These are phyloP conservation scores for Cavia porcellus DNA, from an alignment of 2,113 vertebrate genomes.

Conservation along the genomic window DNA sequence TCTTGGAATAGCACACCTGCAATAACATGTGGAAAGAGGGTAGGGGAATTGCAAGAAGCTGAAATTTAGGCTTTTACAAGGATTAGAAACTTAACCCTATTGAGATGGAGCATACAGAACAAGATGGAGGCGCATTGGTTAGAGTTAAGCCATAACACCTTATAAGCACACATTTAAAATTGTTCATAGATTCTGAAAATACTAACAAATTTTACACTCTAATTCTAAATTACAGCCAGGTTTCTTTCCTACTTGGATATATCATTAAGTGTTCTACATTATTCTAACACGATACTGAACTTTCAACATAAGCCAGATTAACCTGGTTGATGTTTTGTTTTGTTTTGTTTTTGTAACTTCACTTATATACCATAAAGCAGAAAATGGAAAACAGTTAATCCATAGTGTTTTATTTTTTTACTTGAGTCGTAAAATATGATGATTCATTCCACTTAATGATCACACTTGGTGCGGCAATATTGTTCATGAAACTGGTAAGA, in stretches of 20 bases:
- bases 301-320: background rate
- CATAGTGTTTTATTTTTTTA: background rate
- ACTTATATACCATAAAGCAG: background rate
- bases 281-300: background rate
- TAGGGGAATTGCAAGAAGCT: no score
- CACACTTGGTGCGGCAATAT: background rate
- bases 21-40: no score
- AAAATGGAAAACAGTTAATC: background rate
- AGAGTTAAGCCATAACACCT: no score
- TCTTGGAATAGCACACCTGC: no score
- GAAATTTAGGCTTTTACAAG: no score
- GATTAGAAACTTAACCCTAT: no score
- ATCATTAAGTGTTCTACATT: background rate
- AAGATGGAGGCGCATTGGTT: no score
- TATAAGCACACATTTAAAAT: slow-evolving; percentile 22
- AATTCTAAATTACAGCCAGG: background rate
- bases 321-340: background rate
- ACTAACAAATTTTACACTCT: background rate
- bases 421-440: background rate
- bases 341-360: background rate
- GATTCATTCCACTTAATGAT: background rate
- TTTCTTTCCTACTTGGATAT: background rate
- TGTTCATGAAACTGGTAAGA: background rate
- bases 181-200: background rate
- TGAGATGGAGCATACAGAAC: no score